Conservation (phyloP, 2,888 invertebrate species). For the Heliconius hortense region DNA sequence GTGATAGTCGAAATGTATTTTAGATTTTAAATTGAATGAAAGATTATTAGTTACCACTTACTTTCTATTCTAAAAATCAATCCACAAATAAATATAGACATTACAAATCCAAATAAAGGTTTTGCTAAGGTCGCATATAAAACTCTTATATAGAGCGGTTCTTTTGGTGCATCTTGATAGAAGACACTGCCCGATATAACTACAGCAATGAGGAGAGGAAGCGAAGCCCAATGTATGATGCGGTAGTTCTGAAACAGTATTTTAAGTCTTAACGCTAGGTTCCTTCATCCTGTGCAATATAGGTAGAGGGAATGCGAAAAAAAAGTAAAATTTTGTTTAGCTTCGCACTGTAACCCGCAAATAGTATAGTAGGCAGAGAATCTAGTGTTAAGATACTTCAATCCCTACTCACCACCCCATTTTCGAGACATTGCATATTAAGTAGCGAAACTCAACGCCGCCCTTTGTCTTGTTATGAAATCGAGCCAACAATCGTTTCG, state of each 20-base stretch:
- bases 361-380: no score
- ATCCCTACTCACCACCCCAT: no score
- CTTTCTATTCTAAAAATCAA: constrained; percentile 51
- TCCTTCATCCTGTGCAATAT: background rate
- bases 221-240: constrained; percentile 46
- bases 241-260: constrained; percentile 50
- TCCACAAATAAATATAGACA: constrained; percentile 45
- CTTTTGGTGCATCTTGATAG: constrained; percentile 47
- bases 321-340: background rate
- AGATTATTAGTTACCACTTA: constrained; percentile 43
- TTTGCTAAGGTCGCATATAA: constrained; percentile 47
- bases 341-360: no score
- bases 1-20: no score
- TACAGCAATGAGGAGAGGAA: constrained; percentile 42
- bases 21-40: no score
- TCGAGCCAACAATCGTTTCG: no score
- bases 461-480: no score
- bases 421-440: no score
- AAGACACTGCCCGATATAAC: constrained; percentile 47
- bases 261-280: background rate
- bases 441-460: no score
- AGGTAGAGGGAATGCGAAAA: background rate
- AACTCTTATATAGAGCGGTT: constrained; percentile 41
- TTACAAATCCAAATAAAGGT: constrained; percentile 45
- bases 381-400: no score